Base-by-base conservation (phyloP, 2,113 vertebrate species). In the Prietella phreatophila region DNA sequence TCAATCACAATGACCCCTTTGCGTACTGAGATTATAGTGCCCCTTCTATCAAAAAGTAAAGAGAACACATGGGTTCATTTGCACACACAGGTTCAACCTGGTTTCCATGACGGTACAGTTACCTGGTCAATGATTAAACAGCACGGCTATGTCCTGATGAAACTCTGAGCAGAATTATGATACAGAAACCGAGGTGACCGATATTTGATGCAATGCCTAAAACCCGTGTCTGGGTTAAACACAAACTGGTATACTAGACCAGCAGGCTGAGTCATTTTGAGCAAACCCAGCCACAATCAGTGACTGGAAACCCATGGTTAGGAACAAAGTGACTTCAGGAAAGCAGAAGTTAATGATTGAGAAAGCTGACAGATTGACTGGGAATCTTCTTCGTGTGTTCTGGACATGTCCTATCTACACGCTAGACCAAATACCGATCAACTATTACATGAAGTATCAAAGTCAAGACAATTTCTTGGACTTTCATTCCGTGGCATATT, bases 101-200 rank as follows among this genome's bases (percentile, higher is more conserved):
- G 91, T 91, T 93, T 92, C 91, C 92, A 88, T 90, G 92, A 85
- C 85, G 1, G 42, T 85, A 87, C 85, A 67, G 90, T 89, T 27
- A 86, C 84, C 30, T 0, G 61, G 93, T 95, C 93, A 94, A 94
- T 94, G n/a, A 95, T 95, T 95, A 93, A 83, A 39, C 67, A 30
- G 22, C 19, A 58, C n/a, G 30, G 30, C 15, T 56, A 83, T 39
- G 67, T 76, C 86, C 81, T 82, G 65, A 75, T 71, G 17, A 82
- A 81, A 81, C 83, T 85, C 42, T 81, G n/a, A 67, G 14, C 61
- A 83, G 36, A 47, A 55, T 50, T 69, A 14, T 69, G 27, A 67
- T 30, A 30, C 17, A 84, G 63, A 53, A 82, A 60, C 79, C 58
- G 15, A 55, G 22, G 15, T n/a, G 55, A 36, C 10, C 33, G 39